These are phyloP conservation scores for Stegodyphus dumicola DNA, from an alignment of 1,140 invertebrate genomes.

Conservation along the genomic window DNA sequence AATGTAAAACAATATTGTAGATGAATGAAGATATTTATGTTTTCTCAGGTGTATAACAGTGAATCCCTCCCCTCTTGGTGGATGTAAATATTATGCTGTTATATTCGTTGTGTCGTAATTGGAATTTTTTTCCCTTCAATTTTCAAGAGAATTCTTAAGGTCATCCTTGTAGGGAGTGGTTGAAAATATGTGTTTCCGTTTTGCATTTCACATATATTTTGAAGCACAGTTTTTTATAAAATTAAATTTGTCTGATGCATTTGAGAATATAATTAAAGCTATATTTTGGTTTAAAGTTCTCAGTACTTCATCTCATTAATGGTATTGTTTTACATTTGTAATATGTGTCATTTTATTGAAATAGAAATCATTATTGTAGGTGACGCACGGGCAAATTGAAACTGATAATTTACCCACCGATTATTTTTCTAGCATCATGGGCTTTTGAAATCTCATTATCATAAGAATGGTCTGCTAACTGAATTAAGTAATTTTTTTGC, in stretches of 20 bases:
- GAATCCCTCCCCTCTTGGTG: too few species aligned
- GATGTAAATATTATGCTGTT: too few species aligned
- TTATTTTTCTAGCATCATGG: constrained; percentile 4
- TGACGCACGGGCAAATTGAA: background rate
- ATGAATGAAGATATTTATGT: background rate
- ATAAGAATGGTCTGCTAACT: background rate
- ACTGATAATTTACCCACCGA: constrained; percentile 9
- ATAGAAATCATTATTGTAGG: background rate
- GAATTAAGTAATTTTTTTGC: too few species aligned
- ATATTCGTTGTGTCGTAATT: too few species aligned
- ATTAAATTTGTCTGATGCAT: background rate
- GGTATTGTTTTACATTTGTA: constrained; percentile 11
- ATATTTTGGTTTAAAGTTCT: background rate
- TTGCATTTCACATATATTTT: too few species aligned
- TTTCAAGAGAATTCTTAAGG: too few species aligned
- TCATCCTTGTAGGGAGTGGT: too few species aligned
- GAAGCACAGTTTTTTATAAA: too few species aligned
- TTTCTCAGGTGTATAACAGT: constrained; percentile 24
- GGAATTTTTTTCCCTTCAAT: too few species aligned
- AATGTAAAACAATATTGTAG: constrained; percentile 47
- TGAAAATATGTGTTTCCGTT: too few species aligned
- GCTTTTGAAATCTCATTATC: background rate
- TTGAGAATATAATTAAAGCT: background rate
- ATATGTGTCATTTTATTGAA: background rate
- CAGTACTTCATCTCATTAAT: background rate